Evolutionary conservation across 2,797 vertebrate genomes (phyloP).

Genomic region (Podarcis siculus): DNA sequence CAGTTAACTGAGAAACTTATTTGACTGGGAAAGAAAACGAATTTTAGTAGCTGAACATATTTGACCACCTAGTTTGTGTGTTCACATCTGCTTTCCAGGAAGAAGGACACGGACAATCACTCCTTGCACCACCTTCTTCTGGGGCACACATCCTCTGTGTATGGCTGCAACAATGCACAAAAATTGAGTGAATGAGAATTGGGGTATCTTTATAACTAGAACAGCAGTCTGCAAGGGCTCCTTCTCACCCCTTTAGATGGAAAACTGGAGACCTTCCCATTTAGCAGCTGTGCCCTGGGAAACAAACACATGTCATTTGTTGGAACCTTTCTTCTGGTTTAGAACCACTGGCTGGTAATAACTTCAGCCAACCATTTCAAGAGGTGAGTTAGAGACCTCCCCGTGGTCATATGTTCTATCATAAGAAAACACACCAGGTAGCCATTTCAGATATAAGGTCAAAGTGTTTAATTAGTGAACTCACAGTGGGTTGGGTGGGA

Average conservation of each 20-base stretch:
- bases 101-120: background rate
- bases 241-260: background rate
- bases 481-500: background rate
- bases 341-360: background rate
- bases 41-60: background rate
- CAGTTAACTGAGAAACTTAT: background rate
- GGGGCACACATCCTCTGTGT: background rate
- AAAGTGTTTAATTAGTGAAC: background rate
- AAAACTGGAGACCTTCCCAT: background rate
- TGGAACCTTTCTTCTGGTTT: background rate
- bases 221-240: background rate
- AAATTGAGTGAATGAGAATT: background rate
- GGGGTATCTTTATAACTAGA: background rate
- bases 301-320: background rate
- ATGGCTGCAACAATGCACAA: background rate
- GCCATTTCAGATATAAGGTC: background rate
- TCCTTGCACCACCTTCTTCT: too few species aligned
- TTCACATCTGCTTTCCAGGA: background rate
- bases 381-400: background rate
- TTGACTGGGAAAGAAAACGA: background rate
- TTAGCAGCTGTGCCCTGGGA: background rate
- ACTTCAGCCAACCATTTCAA: background rate
- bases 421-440: background rate
- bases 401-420: too few species aligned
- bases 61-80: background rate